These are phyloP conservation scores for Metallyticus violacea DNA, from an alignment of 2,888 invertebrate species.

Conservation along the genomic window DNA sequence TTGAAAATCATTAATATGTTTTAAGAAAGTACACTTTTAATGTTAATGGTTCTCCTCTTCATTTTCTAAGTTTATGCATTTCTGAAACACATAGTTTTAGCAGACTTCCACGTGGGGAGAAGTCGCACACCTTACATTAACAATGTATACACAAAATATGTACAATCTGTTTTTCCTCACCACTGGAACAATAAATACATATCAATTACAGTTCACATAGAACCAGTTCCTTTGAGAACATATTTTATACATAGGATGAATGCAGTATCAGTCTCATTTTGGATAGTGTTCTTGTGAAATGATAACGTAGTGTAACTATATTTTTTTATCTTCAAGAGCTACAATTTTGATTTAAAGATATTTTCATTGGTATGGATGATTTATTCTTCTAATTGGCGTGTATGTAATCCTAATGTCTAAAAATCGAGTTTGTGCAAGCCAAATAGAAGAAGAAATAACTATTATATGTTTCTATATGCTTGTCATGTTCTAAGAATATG, in stretches of 20 bases:
- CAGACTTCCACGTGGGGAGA: background rate
- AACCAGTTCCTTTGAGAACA: background rate
- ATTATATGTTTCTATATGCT: background rate
- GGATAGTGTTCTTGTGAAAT: background rate
- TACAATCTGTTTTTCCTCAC: background rate
- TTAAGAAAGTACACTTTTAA: conserved; percentile 6
- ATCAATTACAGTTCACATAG: background rate
- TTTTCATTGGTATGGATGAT: background rate
- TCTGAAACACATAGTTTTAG: background rate
- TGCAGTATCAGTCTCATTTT: background rate
- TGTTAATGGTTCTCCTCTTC: background rate
- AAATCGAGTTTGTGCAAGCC: background rate
- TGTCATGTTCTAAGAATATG: background rate
- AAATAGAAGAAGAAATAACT: background rate
- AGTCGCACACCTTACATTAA: background rate
- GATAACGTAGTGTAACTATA: background rate
- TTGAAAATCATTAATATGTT: background rate
- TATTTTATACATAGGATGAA: background rate
- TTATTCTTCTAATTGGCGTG: background rate
- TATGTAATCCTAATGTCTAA: background rate
- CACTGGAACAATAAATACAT: background rate
- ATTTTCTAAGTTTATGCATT: background rate
- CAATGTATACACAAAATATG: conserved; percentile 1
- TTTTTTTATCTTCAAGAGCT: background rate
- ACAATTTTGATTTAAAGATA: background rate